Conservation (phyloP, 64 coral and sea anemone genomes). For the Montipora cactus region DNA sequence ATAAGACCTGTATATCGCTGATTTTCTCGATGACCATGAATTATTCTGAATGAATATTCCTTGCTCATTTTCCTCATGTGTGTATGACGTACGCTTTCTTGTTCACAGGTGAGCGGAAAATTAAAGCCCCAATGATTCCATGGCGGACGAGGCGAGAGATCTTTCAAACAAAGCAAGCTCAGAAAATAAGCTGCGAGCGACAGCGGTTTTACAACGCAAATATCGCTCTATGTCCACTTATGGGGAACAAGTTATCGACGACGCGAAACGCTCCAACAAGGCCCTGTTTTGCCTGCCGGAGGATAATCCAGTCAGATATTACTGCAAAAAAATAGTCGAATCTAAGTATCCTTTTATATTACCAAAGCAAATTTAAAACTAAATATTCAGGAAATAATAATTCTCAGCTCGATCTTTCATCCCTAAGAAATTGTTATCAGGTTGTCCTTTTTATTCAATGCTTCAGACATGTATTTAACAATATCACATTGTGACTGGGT, state of each 20-base stretch:
- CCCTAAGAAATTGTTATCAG: not conserved
- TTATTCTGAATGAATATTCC: slow-evolving; percentile 48
- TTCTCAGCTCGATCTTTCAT: not conserved
- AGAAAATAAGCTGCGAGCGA: slow-evolving; percentile 76
- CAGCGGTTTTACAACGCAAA: slow-evolving; percentile 82
- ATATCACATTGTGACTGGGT: slow-evolving; percentile 16
- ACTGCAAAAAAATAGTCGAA: slow-evolving; percentile 96
- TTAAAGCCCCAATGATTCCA: slow-evolving; percentile 70
- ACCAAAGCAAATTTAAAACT: not conserved
- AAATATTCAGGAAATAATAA: not conserved
- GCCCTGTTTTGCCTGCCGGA: slow-evolving; percentile 85
- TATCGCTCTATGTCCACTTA: slow-evolving; percentile 84
- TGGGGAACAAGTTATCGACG: slow-evolving; percentile 72
- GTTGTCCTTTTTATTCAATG: slow-evolving; percentile 34
- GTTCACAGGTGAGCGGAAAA: slow-evolving; percentile 27
- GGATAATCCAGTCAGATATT: slow-evolving; percentile 74
- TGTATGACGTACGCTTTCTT: slow-evolving; percentile 18
- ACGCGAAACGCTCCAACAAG: slow-evolving; percentile 77
- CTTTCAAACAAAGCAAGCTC: slow-evolving; percentile 36
- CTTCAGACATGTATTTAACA: slow-evolving; percentile 17
- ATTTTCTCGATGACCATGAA: slow-evolving; percentile 47
- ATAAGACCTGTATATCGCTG: slow-evolving; percentile 18
- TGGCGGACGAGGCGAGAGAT: slow-evolving; percentile 81
- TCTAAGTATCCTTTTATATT: slow-evolving; percentile 91
- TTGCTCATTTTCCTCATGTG: slow-evolving; percentile 35